Base-by-base conservation (phyloP, 2,113 vertebrate genomes). In the Quiscalus mexicanus region DNA sequence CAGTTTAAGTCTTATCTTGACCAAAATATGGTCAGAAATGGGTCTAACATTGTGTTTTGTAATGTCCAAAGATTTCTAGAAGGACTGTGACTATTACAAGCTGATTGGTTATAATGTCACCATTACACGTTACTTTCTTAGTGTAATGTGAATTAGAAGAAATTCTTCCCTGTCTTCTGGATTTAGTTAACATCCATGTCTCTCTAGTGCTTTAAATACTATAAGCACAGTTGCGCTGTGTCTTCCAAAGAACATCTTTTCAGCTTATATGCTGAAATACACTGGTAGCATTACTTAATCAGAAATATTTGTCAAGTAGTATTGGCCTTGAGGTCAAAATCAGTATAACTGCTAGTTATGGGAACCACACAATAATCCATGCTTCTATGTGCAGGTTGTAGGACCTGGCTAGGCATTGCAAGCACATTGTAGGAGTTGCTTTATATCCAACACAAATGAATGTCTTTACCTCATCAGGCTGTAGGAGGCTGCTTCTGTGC, bases 301-400 rank as follows among this genome's bases (percentile, higher is more conserved):
- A 42, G 74, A 69, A 70, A 53, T 58, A 25, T 23, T 45, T 49
- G 42, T 56, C 33, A 33, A 41, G 28, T 53, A 45, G 5, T 58
- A 30, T 65, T 67, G 33, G 7, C 39, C 39, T 73, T 75, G 47
- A 79, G 52, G 35, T 85, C 47, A 83, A 76, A 92, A 90, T 85
- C 70, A 13, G 10, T 63, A 1, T 50, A 44, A 28, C 30, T 37
- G 28, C 15, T 60, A 39, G 9, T 31, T 76, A 5, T 7, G 18
- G 44, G 30, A 83, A 12, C 30, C 44, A 42, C 17, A 11, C 17
- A 50, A 53, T 33, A 47, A 30, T 55, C 22, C 1, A 0, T 59
- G 24, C 27, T 79, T 90, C 53, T 35, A 14, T 0, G 0, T 78
- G 50, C 50, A 52, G 50, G 4, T 75, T 68, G 5, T 9, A 24